Evolutionary conservation across 2,888 invertebrate genomes (phyloP).

Genomic region (Lochmaea crataegi): DNA sequence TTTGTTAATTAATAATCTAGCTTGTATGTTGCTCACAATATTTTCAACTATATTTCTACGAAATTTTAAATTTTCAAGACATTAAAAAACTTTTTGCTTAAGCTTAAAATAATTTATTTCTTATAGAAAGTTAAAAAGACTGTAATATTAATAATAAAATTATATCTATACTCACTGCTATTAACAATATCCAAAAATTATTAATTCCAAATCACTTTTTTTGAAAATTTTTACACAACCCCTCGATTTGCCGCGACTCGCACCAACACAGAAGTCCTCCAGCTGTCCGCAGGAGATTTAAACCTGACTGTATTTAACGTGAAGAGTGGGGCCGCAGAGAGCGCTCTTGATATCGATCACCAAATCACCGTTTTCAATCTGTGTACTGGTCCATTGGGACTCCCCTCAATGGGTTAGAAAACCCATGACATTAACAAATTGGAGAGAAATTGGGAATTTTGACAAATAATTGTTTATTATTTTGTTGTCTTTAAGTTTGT

Average conservation of each 20-base stretch:
- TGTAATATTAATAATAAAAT: too few relatives aligned
- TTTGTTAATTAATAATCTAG: too few relatives aligned
- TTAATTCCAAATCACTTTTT: conserved; percentile 10
- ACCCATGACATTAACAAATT: background rate
- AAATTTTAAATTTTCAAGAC: too few relatives aligned
- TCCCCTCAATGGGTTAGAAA: conserved; percentile 38
- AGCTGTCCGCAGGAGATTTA: conserved; percentile 47
- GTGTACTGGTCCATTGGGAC: conserved; percentile 27
- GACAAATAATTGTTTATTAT: too few relatives aligned
- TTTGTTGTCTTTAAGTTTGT: too few relatives aligned
- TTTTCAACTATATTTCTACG: too few relatives aligned
- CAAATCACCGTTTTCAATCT: conserved; percentile 33
- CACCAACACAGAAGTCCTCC: conserved; percentile 47
- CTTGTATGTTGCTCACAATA: too few relatives aligned
- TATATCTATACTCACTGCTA: background rate
- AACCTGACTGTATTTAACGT: conserved; percentile 41
- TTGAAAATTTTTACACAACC: conserved; percentile 14
- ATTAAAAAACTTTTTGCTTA: too few relatives aligned
- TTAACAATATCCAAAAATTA: background rate
- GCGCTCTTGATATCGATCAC: conserved; percentile 50
- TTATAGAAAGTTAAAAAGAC: background rate
- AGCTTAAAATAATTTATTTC: background rate
- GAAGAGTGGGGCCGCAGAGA: conserved; percentile 43
- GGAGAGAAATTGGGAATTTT: background rate
- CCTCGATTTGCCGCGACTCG: conserved; percentile 21